Base-by-base conservation (phyloP, 2,888 invertebrate genomes). In the Tenthredo scrophulariae region DNA sequence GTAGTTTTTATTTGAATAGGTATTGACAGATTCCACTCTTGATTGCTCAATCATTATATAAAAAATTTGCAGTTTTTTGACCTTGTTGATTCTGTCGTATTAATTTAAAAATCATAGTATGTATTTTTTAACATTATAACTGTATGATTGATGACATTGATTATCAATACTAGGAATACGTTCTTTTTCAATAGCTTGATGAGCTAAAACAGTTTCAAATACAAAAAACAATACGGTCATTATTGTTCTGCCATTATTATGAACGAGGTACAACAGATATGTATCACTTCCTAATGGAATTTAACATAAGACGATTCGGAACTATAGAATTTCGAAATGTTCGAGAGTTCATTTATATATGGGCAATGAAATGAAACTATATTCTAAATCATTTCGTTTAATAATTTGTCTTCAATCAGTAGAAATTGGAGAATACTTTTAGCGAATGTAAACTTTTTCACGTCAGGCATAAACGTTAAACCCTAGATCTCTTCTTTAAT, bases 401-500 rank as follows among this genome's bases (percentile, higher is more conserved):
- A 22, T 62, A 58, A 80, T 80, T 58, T 29, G 15, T 18, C 80
- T 62, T 26, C n/a, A 62, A 37, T 10, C n/a, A 54, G 18, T 33
- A 33, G 18, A 58, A 80, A 62, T 80, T 15, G 13, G n/a, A 15
- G 10, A n/a, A 22, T 67, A 67, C 22, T 46, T 83, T 40, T 40
- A 62, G 37, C 40, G 43, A 80, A 58, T 62, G 54, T n/a, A 46
- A 79, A 79, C 15, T 54, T 22, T 22, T 40, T 43, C 5, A 37
- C 65, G 40, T 18, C 40, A 65, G 40, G 46, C 80, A 37, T 82
- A 26, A 40, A 50, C 50, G 26, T 67, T 18, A 46, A 67, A 29
- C 26, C 9, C 67, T 80, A 83, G 7, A 67, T 86, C 87, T 91
- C 87, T 86, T 91, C 87, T 88, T 88, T 84, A 87, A 89, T 85